Percentiles rank a stretch among this genome's conserved stretches.
Conservation (phyloP, 2,797 vertebrate species). For the Acanthurus tractus region DNA sequence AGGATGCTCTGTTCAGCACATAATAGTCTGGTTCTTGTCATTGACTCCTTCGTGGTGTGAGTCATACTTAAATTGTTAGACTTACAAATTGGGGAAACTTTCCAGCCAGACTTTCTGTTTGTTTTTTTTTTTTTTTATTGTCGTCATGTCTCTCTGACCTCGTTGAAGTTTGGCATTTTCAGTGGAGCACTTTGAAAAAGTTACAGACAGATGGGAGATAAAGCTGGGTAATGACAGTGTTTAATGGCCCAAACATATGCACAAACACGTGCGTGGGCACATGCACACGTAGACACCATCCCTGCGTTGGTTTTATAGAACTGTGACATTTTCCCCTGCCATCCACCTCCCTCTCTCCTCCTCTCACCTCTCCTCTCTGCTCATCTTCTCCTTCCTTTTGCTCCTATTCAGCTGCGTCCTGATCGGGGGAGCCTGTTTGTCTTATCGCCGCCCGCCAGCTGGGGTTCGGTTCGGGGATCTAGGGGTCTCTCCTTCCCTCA, state of each 20-base stretch:
- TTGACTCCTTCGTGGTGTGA: slow-evolving; percentile 35
- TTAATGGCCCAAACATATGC: slow-evolving; percentile 46
- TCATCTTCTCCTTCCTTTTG: slow-evolving; percentile 59
- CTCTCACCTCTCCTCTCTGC: slow-evolving; percentile 14
- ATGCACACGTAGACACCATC: slow-evolving; percentile 7
- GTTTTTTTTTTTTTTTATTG: slow-evolving; percentile 14
- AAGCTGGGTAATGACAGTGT: slow-evolving; percentile 34
- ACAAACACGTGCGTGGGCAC: slow-evolving; percentile 1
- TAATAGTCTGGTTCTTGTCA: slow-evolving; percentile 41
- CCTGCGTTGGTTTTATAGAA: slow-evolving; percentile 52
- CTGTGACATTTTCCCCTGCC: slow-evolving; percentile 68
- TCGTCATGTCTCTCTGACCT: slow-evolving; percentile 48
- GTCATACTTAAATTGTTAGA: slow-evolving; percentile 47
- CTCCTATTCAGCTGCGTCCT: slow-evolving; percentile 61
- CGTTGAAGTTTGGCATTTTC: slow-evolving; percentile 50
- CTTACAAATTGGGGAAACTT: slow-evolving; percentile 38
- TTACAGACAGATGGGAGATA: slow-evolving; percentile 56
- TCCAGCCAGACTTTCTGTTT: neutral
- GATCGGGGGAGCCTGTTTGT: slow-evolving; percentile 59
- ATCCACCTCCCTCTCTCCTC: slow-evolving; percentile 23
- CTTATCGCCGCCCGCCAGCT: slow-evolving; percentile 80
- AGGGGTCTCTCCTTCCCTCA: slow-evolving; percentile 65
- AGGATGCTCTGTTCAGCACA: slow-evolving; percentile 15
- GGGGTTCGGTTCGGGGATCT: slow-evolving; percentile 66
- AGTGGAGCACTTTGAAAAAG: slow-evolving; percentile 42